A percentile compares a stretch with the other conserved stretches of the same genome.
phyloP scores from a whole-genome alignment of 2,113 vertebrate genomes.

The Lycaon pictus region DNA sequence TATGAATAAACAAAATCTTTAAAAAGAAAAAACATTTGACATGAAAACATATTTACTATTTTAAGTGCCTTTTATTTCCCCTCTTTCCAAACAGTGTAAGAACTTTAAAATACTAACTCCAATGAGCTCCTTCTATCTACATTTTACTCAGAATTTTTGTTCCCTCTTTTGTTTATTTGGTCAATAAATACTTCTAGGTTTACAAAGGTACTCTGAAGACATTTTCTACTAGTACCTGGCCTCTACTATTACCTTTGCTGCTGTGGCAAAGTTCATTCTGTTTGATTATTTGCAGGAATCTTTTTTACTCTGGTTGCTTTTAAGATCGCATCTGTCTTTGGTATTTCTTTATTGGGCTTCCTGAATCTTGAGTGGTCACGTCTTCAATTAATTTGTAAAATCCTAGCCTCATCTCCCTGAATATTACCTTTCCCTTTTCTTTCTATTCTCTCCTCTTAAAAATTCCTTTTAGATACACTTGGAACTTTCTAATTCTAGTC shows the following conservation, averaged over 20 bases:
- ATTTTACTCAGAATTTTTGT: not conserved
- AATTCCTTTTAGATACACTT: not conserved
- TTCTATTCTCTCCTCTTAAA: not conserved
- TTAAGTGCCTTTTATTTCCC: not conserved
- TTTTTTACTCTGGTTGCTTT: constrained; percentile 1
- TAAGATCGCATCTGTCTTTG: not conserved
- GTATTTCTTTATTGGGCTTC: not conserved
- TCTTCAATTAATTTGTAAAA: not conserved
- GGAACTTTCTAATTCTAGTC: constrained; percentile 23
- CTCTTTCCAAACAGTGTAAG: not conserved
- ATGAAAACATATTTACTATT: not conserved
- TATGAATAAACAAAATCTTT: too few species aligned
- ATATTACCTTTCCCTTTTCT: not conserved
- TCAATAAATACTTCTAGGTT: not conserved
- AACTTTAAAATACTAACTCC: constrained; percentile 5
- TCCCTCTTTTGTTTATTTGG: not conserved
- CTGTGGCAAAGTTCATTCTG: not conserved
- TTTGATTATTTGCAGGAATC: not conserved
- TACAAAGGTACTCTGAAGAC: not conserved
- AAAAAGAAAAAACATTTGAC: not conserved
- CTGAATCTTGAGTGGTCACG: not conserved
- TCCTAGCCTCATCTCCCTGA: not conserved
- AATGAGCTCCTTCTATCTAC: not conserved
- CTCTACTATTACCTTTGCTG: not conserved
- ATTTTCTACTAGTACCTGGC: not conserved